Conservation (phyloP, 2,888 invertebrate genomes). For the Lasioglossum zephyrum region DNA sequence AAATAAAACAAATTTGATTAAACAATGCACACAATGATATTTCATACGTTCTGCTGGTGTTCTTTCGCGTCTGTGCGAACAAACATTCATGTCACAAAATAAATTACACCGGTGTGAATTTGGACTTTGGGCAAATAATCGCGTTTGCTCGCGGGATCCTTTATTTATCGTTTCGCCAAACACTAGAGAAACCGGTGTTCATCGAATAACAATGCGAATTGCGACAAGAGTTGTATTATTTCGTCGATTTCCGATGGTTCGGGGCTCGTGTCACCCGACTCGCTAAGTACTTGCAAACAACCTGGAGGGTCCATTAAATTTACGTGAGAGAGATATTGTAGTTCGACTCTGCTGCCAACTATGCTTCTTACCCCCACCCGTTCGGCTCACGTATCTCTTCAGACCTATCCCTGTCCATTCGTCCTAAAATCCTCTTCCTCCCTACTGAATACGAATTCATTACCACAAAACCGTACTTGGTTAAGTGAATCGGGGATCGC, state of each 20-base stretch:
- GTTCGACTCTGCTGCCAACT: not conserved
- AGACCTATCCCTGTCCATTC: not conserved
- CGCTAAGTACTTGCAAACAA: conserved; percentile 48
- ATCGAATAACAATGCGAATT: conserved; percentile 9
- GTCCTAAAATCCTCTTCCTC: not conserved
- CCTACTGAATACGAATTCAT: conserved; percentile 37
- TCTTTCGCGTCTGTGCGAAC: not conserved
- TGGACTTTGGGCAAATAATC: not conserved
- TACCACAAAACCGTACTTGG: conserved; percentile 38
- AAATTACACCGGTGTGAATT: not conserved
- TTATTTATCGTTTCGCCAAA: not conserved
- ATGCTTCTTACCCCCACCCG: conserved; percentile 18
- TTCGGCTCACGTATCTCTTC: not conserved
- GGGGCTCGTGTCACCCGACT: conserved; percentile 5
- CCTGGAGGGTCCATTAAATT: conserved; percentile 52
- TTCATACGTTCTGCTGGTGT: not conserved
- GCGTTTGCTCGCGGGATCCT: not conserved
- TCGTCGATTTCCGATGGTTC: not conserved
- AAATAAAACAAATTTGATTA: not conserved
- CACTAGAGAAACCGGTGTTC: not conserved
- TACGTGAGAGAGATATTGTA: conserved; percentile 19
- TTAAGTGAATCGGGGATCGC: conserved; percentile 20
- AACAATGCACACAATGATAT: not conserved
- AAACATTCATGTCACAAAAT: not conserved
- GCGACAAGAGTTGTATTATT: conserved; percentile 4